phyloP scores from a whole-genome alignment of 2,797 vertebrate species.

The Acomys russatus region DNA sequence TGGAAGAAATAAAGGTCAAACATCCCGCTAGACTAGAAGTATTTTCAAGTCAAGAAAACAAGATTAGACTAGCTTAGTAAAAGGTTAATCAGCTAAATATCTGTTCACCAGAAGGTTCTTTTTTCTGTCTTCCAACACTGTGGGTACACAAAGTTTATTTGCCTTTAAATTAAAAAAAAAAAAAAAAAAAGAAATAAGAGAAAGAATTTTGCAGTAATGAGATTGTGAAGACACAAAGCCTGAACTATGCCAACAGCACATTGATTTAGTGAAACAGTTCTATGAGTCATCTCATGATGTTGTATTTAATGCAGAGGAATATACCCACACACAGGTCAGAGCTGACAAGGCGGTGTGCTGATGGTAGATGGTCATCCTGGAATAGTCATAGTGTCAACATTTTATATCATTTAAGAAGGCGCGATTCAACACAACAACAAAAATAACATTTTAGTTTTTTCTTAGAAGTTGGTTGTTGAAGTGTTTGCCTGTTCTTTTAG shows the following conservation, averaged over 20 bases:
- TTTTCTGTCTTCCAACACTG: background rate
- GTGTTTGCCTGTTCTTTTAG: background rate
- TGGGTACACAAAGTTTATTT: background rate
- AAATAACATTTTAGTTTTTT: background rate
- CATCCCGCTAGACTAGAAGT: slow-evolving; percentile 8
- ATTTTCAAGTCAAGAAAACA: slow-evolving; percentile 68
- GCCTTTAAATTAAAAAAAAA: background rate
- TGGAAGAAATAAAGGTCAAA: slow-evolving; percentile 74
- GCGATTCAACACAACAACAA: slow-evolving; percentile 9
- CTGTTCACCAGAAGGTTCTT: background rate
- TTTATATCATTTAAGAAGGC: slow-evolving; percentile 62
- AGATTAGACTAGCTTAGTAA: slow-evolving; percentile 65
- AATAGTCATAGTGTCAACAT: slow-evolving; percentile 28
- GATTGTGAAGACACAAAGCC: background rate
- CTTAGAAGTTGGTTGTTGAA: background rate
- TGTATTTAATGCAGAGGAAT: slow-evolving; percentile 51
- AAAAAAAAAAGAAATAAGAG: background rate
- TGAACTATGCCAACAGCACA: background rate
- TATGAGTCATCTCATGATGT: background rate
- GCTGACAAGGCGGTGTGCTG: slow-evolving; percentile 58
- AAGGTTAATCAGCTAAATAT: slow-evolving; percentile 18
- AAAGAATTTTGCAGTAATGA: background rate
- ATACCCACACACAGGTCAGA: slow-evolving; percentile 24
- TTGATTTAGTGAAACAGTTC: background rate
- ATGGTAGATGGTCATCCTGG: slow-evolving; percentile 6